These are phyloP conservation scores for Australoheros facetus DNA, from an alignment of 2,797 vertebrate genomes.

Conservation along the genomic window DNA sequence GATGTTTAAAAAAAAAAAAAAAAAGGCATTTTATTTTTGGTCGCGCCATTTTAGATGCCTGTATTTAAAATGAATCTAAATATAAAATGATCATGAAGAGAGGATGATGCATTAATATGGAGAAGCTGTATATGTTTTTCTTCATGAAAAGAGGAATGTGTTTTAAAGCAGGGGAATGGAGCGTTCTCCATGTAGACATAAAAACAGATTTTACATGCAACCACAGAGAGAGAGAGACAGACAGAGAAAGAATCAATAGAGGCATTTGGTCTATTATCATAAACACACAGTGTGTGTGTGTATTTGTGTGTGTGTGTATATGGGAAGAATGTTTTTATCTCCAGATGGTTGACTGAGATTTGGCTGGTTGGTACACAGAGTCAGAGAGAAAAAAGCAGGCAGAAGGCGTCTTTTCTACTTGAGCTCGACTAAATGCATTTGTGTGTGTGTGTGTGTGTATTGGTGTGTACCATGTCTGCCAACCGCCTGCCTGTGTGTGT, in stretches of 20 bases:
- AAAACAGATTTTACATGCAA: conserved; percentile 34
- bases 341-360: conserved; percentile 76
- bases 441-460: conserved; percentile 29
- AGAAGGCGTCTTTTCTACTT: conserved; percentile 71
- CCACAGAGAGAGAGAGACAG: conserved; percentile 39
- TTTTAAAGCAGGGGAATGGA: conserved; percentile 44
- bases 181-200: conserved; percentile 23
- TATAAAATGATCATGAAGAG: background rate
- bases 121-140: background rate
- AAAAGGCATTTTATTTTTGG: background rate
- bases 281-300: conserved; percentile 66
- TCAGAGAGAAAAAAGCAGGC: conserved; percentile 67
- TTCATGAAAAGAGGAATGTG: conserved; percentile 37
- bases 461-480: conserved; percentile 45
- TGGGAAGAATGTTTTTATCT: conserved; percentile 67
- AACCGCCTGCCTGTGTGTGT: conserved; percentile 39
- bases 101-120: background rate
- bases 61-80: background rate
- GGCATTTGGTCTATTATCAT: conserved; percentile 81
- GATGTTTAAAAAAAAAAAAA: too few species aligned
- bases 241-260: conserved; percentile 77
- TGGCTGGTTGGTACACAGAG: conserved; percentile 73
- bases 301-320: conserved; percentile 47
- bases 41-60: background rate
- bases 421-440: conserved; percentile 56